These are phyloP conservation scores for Eupithecia vulgata DNA, from an alignment of 2,888 invertebrate species.

Conservation along the genomic window DNA sequence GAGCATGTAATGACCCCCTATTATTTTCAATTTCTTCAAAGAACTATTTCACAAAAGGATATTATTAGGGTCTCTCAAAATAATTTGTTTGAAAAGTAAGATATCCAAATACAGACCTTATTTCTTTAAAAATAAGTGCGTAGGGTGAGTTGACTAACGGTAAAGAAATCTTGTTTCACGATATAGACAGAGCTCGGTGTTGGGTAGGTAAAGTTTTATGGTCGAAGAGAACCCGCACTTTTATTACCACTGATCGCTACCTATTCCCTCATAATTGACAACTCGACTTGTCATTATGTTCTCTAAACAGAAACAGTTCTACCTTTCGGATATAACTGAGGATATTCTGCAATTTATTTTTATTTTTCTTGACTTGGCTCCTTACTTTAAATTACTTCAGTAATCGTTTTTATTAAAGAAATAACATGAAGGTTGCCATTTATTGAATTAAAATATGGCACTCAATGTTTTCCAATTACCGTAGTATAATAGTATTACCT, in stretches of 20 bases:
- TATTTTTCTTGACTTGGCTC: background rate
- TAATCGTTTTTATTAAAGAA: background rate
- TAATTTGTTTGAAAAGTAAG: background rate
- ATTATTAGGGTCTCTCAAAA: slow-evolving; percentile 11
- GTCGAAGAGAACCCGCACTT: slow-evolving; percentile 77
- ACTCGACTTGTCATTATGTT: slow-evolving; percentile 78
- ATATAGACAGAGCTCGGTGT: slow-evolving; percentile 71
- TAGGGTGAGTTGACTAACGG: slow-evolving; percentile 28
- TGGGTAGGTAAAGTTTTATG: slow-evolving; percentile 80
- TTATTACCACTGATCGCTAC: slow-evolving; percentile 82
- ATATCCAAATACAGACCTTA: slow-evolving; percentile 59
- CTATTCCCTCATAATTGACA: slow-evolving; percentile 82
- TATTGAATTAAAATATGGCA: background rate
- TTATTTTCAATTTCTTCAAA: slow-evolving; percentile 38
- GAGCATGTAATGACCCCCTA: slow-evolving; percentile 24
- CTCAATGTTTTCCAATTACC: background rate
- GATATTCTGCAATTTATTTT: slow-evolving; percentile 4
- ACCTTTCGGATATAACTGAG: slow-evolving; percentile 39
- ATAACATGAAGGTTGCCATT: background rate
- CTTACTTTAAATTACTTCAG: background rate
- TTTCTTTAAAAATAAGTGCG: slow-evolving; percentile 50
- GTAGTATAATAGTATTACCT: background rate
- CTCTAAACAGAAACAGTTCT: slow-evolving; percentile 70
- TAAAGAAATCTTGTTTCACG: slow-evolving; percentile 51
- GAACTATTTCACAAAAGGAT: slow-evolving; percentile 37